A percentile compares a stretch with the other conserved stretches of the same genome.
phyloP scores from a whole-genome alignment of 2,113 vertebrate species.

The Notechis scutatus region DNA sequence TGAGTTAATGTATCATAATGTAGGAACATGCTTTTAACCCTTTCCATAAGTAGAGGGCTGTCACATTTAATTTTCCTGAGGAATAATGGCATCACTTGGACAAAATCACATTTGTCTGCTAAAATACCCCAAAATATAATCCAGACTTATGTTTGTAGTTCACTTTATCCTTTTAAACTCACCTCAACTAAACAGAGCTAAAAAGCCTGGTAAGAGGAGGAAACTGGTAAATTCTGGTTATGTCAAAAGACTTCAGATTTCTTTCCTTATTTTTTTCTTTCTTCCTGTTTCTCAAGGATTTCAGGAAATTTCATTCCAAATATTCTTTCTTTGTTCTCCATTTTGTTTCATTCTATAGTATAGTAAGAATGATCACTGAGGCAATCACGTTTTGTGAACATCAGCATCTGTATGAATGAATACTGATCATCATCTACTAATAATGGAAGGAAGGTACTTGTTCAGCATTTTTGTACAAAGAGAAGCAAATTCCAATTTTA shows the following conservation, averaged over 20 bases:
- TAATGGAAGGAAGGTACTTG: neutral
- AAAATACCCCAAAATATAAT: neutral
- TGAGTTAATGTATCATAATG: too few relatives aligned
- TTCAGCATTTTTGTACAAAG: constrained; percentile 1
- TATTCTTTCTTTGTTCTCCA: neutral
- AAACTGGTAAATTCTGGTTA: neutral
- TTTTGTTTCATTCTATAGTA: neutral
- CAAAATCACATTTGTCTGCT: neutral
- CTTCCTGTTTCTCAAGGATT: neutral
- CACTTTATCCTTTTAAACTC: neutral
- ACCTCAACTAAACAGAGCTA: neutral
- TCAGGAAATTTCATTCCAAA: neutral
- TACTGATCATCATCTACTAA: constrained; percentile 39
- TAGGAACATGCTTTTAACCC: neutral
- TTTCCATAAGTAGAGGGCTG: neutral
- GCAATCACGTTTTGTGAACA: neutral
- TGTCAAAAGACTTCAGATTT: neutral
- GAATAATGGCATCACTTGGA: neutral
- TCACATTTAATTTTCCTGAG: neutral
- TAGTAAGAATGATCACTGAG: too few relatives aligned
- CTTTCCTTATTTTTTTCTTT: neutral
- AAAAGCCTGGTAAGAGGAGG: neutral
- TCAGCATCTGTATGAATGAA: constrained; percentile 26
- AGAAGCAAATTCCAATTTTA: constrained; percentile 16
- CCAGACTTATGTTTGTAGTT: neutral